Percentiles rank a stretch among this genome's conserved stretches.
These are phyloP conservation scores for Albula goreensis DNA, from an alignment of 2,113 vertebrate genomes.

Conservation along the genomic window DNA sequence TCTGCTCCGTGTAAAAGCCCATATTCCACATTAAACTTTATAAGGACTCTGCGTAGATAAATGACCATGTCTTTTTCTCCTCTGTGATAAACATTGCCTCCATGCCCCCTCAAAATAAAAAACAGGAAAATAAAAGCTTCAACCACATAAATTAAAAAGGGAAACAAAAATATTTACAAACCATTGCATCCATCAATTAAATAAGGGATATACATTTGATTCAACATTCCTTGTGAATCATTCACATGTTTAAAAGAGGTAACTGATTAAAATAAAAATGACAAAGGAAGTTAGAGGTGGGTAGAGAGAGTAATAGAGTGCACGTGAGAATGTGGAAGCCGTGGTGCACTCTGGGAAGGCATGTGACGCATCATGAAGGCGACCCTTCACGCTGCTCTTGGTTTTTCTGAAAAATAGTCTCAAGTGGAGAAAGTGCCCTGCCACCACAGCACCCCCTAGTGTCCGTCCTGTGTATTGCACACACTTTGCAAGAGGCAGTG, in stretches of 20 bases:
- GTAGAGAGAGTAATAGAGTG: constrained; percentile 36
- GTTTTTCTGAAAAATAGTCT: constrained; percentile 15
- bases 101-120: constrained; percentile 1
- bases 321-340: constrained; percentile 56
- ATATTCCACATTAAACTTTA: neutral
- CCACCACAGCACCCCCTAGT: constrained; percentile 9
- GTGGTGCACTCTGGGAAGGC: constrained; percentile 54
- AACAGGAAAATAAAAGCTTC: constrained; percentile 42
- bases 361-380: neutral
- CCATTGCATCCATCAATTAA: constrained; percentile 54
- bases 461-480: constrained; percentile 18
- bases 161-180: constrained; percentile 68
- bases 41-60: neutral
- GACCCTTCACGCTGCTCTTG: neutral
- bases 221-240: constrained; percentile 50
- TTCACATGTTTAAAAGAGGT: constrained; percentile 53
- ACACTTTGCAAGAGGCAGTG: neutral
- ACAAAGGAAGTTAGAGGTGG: constrained; percentile 33
- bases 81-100: constrained; percentile 28
- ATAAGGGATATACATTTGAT: constrained; percentile 48
- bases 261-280: constrained; percentile 29
- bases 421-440: constrained; percentile 6
- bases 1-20: neutral
- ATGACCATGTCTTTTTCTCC: neutral
- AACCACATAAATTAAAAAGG: constrained; percentile 71